These are phyloP conservation scores for Ctenopoma kingsleyae DNA, from an alignment of 2,797 vertebrate species.

Conservation along the genomic window DNA sequence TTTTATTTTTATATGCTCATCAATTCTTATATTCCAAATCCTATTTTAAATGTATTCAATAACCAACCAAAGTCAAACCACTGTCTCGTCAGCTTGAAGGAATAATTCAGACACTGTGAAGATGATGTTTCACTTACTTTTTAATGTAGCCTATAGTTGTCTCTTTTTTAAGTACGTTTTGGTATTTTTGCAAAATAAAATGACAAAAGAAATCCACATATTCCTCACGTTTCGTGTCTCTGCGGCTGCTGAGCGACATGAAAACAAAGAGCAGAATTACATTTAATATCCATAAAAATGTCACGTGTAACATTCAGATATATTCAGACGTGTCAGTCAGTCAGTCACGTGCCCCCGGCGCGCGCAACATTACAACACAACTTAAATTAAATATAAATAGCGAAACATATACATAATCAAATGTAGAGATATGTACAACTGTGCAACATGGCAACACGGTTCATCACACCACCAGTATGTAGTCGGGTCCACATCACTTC, in stretches of 20 bases:
- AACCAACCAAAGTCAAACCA: neutral
- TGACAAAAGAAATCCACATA: conserved; percentile 17
- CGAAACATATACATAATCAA: conserved; percentile 75
- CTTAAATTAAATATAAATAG: conserved; percentile 90
- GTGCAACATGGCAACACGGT: conserved; percentile 89
- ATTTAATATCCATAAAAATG: conserved; percentile 70
- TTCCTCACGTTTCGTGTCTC: conserved; percentile 9
- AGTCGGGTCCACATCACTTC: conserved; percentile 75
- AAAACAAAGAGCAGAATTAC: conserved; percentile 42
- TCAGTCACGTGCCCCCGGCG: conserved; percentile 15
- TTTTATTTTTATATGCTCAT: too few relatives aligned
- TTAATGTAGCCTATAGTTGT: conserved; percentile 68
- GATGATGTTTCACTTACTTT: conserved; percentile 52
- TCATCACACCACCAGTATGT: conserved; percentile 74
- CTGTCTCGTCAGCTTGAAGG: neutral
- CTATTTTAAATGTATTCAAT: neutral
- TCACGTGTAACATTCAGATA: conserved; percentile 58
- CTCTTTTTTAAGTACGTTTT: conserved; percentile 52
- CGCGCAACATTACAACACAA: conserved; percentile 42
- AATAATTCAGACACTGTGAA: conserved; percentile 36
- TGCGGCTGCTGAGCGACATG: conserved; percentile 2
- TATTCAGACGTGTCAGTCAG: conserved; percentile 51
- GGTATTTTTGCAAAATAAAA: conserved; percentile 54
- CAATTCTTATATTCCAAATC: neutral
- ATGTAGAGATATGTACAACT: conserved; percentile 83